These are phyloP conservation scores for Hemicrepidius hirtus DNA, from an alignment of 2,888 invertebrate genomes.

Conservation along the genomic window DNA sequence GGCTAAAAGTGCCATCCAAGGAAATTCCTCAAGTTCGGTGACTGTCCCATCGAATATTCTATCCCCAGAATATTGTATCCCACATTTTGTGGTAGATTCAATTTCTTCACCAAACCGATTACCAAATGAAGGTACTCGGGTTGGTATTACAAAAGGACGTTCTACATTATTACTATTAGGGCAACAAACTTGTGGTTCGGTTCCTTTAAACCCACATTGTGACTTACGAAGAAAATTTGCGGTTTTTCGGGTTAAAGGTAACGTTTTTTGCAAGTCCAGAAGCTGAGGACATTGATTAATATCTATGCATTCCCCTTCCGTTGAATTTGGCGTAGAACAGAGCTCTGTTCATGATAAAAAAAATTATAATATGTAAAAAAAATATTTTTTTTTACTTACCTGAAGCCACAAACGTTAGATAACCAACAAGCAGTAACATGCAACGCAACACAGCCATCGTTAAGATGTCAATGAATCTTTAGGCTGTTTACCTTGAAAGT, in stretches of 20 bases:
- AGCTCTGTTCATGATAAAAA: slow-evolving; percentile 50
- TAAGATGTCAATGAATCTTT: slow-evolving; percentile 16
- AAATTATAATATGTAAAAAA: not conserved
- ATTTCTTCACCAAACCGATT: slow-evolving; percentile 35
- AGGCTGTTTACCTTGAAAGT: slow-evolving; percentile 18
- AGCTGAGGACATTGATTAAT: slow-evolving; percentile 72
- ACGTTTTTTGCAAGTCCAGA: slow-evolving; percentile 64
- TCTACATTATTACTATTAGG: slow-evolving; percentile 38
- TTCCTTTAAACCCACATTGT: slow-evolving; percentile 74
- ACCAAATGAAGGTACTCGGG: not conserved
- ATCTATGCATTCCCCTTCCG: slow-evolving; percentile 71
- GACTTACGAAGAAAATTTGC: slow-evolving; percentile 72
- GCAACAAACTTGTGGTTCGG: slow-evolving; percentile 74
- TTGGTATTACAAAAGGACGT: not conserved
- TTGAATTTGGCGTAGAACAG: slow-evolving; percentile 72
- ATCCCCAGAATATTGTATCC: slow-evolving; percentile 75
- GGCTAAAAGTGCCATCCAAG: slow-evolving; percentile 64
- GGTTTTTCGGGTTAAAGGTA: slow-evolving; percentile 61
- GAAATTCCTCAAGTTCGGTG: slow-evolving; percentile 71
- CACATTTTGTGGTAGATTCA: slow-evolving; percentile 71
- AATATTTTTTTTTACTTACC: slow-evolving; percentile 7
- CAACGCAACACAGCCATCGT: not conserved
- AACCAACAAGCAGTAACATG: not conserved
- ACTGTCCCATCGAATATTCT: slow-evolving; percentile 78
- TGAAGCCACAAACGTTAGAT: not conserved